Percentiles rank a stretch among this genome's conserved stretches.
Evolutionary conservation across 1,140 invertebrate genomes (phyloP).

Genomic region (Drosophila bocqueti): DNA sequence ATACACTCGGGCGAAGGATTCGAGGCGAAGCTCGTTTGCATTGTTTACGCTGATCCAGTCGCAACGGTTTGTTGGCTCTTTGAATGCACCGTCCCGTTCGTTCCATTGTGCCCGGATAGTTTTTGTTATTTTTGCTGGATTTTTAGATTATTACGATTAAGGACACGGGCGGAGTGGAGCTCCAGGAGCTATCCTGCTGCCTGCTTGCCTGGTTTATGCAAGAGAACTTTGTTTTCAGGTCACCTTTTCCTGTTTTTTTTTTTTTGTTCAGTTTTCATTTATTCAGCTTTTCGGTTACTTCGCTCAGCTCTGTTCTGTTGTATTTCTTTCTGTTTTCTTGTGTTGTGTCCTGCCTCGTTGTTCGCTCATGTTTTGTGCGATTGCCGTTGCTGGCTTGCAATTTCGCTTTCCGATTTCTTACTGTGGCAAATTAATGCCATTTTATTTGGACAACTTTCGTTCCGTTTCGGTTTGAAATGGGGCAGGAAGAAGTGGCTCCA

Average conservation of each 20-base stretch:
- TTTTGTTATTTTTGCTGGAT: conserved; percentile 58
- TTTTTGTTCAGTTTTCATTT: conserved; percentile 17
- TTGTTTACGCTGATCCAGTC: conserved; percentile 90
- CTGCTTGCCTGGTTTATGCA: conserved; percentile 47
- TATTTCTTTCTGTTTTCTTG: conserved; percentile 15
- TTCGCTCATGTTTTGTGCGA: conserved; percentile 36
- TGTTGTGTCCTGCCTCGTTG: conserved; percentile 11
- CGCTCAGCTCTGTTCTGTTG: conserved; percentile 20
- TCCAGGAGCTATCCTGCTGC: conserved; percentile 11
- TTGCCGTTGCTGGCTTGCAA: conserved; percentile 34
- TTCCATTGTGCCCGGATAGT: conserved; percentile 50
- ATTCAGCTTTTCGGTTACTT: conserved; percentile 36
- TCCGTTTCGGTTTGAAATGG: conserved; percentile 28
- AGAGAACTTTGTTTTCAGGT: conserved; percentile 70
- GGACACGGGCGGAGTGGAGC: conserved; percentile 17
- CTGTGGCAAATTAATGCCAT: conserved; percentile 63
- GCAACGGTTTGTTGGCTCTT: conserved; percentile 87
- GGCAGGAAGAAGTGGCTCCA: conserved; percentile 29
- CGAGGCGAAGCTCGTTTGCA: conserved; percentile 90
- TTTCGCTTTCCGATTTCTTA: conserved; percentile 37
- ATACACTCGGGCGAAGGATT: conserved; percentile 91
- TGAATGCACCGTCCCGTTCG: conserved; percentile 50
- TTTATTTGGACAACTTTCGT: conserved; percentile 59
- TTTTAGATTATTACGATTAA: conserved; percentile 72
- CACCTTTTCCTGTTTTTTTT: conserved; percentile 59